Evolutionary conservation across 2,888 invertebrate genomes (phyloP).

Genomic region (Luperina nickerlii): DNA sequence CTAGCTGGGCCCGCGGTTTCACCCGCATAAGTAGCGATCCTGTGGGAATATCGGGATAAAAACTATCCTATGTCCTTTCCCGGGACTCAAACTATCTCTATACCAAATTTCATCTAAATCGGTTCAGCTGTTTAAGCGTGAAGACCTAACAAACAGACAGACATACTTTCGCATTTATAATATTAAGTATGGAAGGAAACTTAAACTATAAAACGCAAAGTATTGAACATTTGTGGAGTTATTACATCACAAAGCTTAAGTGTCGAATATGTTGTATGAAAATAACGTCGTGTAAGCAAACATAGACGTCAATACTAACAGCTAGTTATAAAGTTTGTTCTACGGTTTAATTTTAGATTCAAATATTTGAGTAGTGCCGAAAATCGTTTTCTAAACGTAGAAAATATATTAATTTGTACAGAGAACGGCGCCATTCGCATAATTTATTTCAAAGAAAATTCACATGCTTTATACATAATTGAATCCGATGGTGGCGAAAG

Average conservation of each 20-base stretch:
- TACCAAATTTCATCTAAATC: no score
- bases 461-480: background rate
- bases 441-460: conserved; percentile 6
- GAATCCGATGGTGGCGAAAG: conserved; percentile 1
- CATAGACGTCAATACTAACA: background rate
- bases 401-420: background rate
- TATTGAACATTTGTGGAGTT: background rate
- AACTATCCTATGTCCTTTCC: no score
- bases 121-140: no score
- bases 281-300: background rate
- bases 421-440: background rate
- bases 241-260: background rate
- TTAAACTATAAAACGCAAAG: background rate
- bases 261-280: background rate
- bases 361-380: background rate
- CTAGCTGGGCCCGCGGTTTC: no score
- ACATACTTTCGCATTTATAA: no score
- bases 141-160: no score
- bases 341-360: background rate
- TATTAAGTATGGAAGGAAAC: no score
- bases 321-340: background rate
- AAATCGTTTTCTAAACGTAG: background rate
- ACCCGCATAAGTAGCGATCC: no score
- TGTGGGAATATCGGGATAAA: no score
- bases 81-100: no score